Conservation (phyloP, 2,888 invertebrate genomes). For the Xestia sexstrigata region DNA sequence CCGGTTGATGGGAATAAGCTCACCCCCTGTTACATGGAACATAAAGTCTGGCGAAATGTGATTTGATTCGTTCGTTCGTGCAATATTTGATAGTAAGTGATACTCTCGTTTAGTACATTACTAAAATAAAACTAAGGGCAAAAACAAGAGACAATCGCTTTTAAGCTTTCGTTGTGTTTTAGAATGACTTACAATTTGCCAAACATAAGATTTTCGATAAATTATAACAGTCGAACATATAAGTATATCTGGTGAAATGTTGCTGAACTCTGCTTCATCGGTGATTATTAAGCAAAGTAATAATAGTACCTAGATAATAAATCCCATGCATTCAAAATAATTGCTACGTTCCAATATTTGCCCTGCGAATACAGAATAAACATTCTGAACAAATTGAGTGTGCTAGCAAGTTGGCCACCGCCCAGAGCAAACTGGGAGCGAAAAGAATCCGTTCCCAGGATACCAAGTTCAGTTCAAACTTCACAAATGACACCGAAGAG, state of each 20-base stretch:
- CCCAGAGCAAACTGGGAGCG: conserved; percentile 73
- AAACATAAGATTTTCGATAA: no score
- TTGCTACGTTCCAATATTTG: conserved; percentile 45
- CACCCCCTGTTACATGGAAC: no score
- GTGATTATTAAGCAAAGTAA: neutral
- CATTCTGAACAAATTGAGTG: conserved; percentile 72
- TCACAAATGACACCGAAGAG: conserved; percentile 89
- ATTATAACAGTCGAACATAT: no score
- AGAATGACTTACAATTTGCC: no score
- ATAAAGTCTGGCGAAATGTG: no score
- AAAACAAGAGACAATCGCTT: no score
- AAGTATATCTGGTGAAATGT: neutral
- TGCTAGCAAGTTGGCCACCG: conserved; percentile 72
- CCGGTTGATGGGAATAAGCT: no score
- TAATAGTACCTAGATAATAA: conserved; percentile 2
- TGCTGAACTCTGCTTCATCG: neutral
- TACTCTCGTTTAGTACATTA: no score
- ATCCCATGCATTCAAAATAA: conserved; percentile 34
- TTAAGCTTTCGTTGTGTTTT: no score
- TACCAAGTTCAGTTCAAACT: conserved; percentile 81
- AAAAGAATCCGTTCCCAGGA: conserved; percentile 79
- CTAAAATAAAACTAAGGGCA: no score
- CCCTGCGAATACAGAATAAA: conserved; percentile 63
- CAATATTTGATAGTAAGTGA: no score
- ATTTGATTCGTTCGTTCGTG: no score